Base-by-base conservation (phyloP, 1,140 invertebrate genomes). In the Ostrea denselamellosa region DNA sequence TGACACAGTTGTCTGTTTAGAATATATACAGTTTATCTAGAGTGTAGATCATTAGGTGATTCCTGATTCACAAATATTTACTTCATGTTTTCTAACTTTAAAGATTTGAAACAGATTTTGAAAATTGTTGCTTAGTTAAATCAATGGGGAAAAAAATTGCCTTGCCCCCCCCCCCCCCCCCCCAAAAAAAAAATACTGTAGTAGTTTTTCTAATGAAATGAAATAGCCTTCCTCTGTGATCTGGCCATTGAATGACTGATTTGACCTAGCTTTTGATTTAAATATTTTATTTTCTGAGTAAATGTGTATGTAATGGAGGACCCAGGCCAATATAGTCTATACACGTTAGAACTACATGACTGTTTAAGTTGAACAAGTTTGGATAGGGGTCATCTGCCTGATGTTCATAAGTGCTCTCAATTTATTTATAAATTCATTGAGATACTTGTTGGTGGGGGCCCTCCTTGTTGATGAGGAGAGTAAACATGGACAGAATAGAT, bases 381-480 rank as follows among this genome's bases (percentile, higher is more conserved):
- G 68, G 25, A 77, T 77, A 77, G 68, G 9, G 68, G 68, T 77
- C 68, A 77, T 77, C 68, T 44, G 68, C 68, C 68, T 12, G 28
- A 25, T 77, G 68, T 77, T 28, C 22, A 9, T 28, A 34, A 77
- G 68, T 77, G 68, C 68, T 44, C 25, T 14, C 3, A 77, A 34
- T 77, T 77, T 77, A 77, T 77, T 77, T 77, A 77, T 77, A 77
- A 77, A 77, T 77, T 71, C 68, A 77, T 28, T 28, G 68, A 77
- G 9, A 25, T 77, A 28, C 68, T 34, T 68, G 10, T 14, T 22
- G n/a, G n/a, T 68, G 7, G 25, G 68, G 28, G 25, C 68, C 68
- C 22, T 77, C 68, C 68, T 77, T 77, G 68, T 77, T 77, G 68
- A 77, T 77, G 2, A 34, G 28, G 22, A 25, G 68, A 77, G 68